Evolutionary conservation across 2,888 invertebrate species (phyloP).

Genomic region (Phyllotreta striolata): DNA sequence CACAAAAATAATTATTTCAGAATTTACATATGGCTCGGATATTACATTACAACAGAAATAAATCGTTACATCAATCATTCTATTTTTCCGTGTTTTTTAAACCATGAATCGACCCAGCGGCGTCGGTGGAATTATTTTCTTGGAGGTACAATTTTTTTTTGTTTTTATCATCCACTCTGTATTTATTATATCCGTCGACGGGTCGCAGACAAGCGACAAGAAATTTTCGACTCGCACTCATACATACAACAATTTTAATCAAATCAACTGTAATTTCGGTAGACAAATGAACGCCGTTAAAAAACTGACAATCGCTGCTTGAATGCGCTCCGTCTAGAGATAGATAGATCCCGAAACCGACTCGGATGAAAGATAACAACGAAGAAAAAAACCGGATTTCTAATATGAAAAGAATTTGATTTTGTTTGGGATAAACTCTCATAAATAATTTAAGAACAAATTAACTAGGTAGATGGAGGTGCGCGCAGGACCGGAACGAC

Average conservation of each 20-base stretch:
- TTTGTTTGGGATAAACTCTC: constrained; percentile 44
- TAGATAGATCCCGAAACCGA: constrained; percentile 15
- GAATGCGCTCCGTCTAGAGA: constrained; percentile 25
- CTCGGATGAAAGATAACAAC: constrained; percentile 39
- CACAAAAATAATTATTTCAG: constrained; percentile 38
- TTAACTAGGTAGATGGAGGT: constrained; percentile 30
- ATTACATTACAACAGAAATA: constrained; percentile 38
- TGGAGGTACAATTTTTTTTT: background rate
- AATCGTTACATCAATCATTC: constrained; percentile 36
- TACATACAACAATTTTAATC: constrained; percentile 39
- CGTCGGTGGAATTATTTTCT: no score
- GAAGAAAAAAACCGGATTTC: constrained; percentile 42
- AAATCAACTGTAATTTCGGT: constrained; percentile 42
- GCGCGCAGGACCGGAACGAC: constrained; percentile 25
- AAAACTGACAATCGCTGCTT: constrained; percentile 43
- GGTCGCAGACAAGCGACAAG: background rate
- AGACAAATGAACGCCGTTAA: constrained; percentile 45
- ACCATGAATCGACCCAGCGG: background rate
- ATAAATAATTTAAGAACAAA: constrained; percentile 44
- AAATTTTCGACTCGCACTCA: constrained; percentile 23
- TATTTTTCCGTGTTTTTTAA: constrained; percentile 9
- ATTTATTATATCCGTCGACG: no score
- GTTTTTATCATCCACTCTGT: background rate
- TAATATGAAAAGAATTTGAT: constrained; percentile 42
- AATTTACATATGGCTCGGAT: constrained; percentile 40